Evolutionary conservation across 1,140 invertebrate species (phyloP).

Genomic region (Hyposmocoma kahamanoa): DNA sequence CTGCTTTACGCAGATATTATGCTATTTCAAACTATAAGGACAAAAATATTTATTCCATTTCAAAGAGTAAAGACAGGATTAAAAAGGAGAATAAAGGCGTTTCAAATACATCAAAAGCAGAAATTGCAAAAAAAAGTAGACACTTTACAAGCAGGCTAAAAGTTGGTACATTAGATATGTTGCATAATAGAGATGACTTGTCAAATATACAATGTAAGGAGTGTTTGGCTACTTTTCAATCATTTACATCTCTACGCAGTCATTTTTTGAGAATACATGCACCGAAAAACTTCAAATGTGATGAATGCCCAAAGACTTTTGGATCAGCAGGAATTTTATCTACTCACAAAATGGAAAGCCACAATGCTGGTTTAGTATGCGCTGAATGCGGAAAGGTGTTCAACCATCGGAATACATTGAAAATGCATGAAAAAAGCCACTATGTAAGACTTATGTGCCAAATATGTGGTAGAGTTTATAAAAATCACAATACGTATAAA

Average conservation of each 20-base stretch:
- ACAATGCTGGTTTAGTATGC: slow-evolving; percentile 40
- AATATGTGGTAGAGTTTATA: slow-evolving; percentile 53
- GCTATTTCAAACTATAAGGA: too few species aligned
- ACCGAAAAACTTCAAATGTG: slow-evolving; percentile 44
- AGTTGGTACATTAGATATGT: background rate
- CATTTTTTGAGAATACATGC: slow-evolving; percentile 57
- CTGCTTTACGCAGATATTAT: too few species aligned
- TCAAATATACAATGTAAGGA: slow-evolving; percentile 35
- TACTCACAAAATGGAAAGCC: slow-evolving; percentile 39
- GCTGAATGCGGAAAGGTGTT: slow-evolving; percentile 53
- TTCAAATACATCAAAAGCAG: too few species aligned
- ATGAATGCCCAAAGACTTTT: slow-evolving; percentile 40
- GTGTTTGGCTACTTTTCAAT: slow-evolving; percentile 38
- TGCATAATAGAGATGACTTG: background rate
- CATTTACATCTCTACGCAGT: slow-evolving; percentile 36
- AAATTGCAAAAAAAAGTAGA: too few species aligned
- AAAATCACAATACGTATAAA: slow-evolving; percentile 47
- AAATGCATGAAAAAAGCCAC: slow-evolving; percentile 50
- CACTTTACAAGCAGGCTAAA: too few species aligned
- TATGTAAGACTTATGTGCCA: slow-evolving; percentile 38
- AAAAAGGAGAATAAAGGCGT: too few species aligned
- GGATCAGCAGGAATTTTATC: slow-evolving; percentile 39
- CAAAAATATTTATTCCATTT: too few species aligned
- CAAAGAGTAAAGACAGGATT: too few species aligned
- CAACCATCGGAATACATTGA: slow-evolving; percentile 44